Evolutionary conservation across 1,140 invertebrate species (phyloP), one percentile per base, ranked within the genome.

Genomic region (Drosophila pachea): DNA sequence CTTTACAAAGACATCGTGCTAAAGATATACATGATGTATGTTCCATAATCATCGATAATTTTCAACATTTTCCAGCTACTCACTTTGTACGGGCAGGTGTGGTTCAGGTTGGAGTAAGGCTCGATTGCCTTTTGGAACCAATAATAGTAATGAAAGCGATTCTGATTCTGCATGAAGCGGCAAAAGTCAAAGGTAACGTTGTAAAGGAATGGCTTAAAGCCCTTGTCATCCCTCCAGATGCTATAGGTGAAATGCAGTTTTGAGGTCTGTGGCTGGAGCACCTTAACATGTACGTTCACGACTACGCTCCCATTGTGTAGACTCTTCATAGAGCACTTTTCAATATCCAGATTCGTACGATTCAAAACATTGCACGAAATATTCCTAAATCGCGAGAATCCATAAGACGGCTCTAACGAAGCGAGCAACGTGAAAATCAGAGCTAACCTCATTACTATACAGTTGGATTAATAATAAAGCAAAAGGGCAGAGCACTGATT

Each of bases 21-120:
- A 48, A 48, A 47, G 8, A 45, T n/a, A n/a, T n/a, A n/a, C 22
- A 45, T 22, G 22, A 22, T 7, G 14, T 16, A 22, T 8, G 22
- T 3, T 43, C 1, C 4, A 5, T 6, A 0, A 12, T 1, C 22
- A 22, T 22, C 22, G 22, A 22, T 22, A 1, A 22, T 22, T 22
- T 22, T 22, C 3, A 22, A 22, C 22, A 22, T 45, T 45, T 0
- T 0, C 22, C 8, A n/a, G 9, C 8, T 29, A 11, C 45, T 48
- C 5, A 48, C 45, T 5, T 0, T 1, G 45, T 29, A 48, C 8
- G 45, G 45, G 2, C 45, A 48, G 8, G 8, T 9, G 4, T 48
- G 45, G 29, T 48, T 48, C 22, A 48, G n/a, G 14, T 48, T 48
- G 45, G 45, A 48, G n/a, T 2, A 48, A 1, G 45, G 45, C 16